Evolutionary conservation across 2,113 vertebrate species (phyloP).

Genomic region (Sciurus niger): DNA sequence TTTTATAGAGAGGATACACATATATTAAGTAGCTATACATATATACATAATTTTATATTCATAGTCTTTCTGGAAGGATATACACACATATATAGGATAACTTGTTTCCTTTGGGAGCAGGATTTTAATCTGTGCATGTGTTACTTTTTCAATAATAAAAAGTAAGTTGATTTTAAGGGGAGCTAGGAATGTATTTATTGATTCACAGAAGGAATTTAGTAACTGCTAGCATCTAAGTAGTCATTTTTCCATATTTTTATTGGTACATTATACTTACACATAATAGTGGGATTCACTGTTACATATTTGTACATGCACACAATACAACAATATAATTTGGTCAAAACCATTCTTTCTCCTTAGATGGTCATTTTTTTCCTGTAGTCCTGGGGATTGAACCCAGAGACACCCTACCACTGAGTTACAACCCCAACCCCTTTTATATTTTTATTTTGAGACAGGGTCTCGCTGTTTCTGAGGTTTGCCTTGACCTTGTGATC

Average conservation of each 20-base stretch:
- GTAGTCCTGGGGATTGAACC: no score
- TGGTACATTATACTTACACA: no score
- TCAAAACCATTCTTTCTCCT: no score
- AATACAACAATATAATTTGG: no score
- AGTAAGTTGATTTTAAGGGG: slow-evolving; percentile 20
- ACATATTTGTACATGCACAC: no score
- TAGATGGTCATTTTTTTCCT: not conserved
- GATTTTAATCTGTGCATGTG: slow-evolving; percentile 24
- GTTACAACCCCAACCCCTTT: not conserved
- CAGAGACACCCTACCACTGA: no score
- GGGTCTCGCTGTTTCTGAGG: not conserved
- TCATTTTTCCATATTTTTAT: not conserved
- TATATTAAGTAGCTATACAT: not conserved
- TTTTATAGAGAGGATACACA: not conserved
- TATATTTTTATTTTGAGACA: not conserved
- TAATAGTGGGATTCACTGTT: no score
- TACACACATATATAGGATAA: slow-evolving; percentile 4
- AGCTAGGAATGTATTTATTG: not conserved
- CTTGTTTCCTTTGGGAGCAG: not conserved
- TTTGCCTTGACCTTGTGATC: not conserved
- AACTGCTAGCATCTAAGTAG: not conserved
- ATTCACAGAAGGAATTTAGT: not conserved
- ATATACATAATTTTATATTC: slow-evolving; percentile 47
- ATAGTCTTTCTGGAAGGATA: slow-evolving; percentile 40
- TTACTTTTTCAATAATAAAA: slow-evolving; percentile 51